A percentile compares a stretch with the other conserved stretches of the same genome.
phyloP scores from a whole-genome alignment of 2,797 vertebrate genomes.

The Danio albolineatus region DNA sequence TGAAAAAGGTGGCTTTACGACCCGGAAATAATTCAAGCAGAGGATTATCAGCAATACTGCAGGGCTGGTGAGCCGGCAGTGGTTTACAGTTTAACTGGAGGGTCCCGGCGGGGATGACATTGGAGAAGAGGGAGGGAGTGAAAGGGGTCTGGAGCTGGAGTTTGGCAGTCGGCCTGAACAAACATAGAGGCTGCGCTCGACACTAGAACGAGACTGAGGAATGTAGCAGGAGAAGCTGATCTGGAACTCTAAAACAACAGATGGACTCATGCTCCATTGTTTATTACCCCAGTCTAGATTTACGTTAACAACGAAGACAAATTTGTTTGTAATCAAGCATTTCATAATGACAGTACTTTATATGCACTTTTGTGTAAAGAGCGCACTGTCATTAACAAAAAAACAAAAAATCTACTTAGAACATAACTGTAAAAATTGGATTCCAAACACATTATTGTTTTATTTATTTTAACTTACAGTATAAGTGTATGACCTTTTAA shows the following conservation, averaged over 20 bases:
- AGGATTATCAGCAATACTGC: conserved; percentile 77
- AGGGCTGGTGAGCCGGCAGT: conserved; percentile 66
- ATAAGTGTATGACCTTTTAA: neutral
- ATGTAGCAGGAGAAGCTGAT: conserved; percentile 45
- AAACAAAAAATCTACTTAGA: neutral
- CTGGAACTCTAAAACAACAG: conserved; percentile 9
- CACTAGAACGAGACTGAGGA: conserved; percentile 52
- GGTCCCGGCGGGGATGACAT: conserved; percentile 63
- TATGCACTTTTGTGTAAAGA: neutral
- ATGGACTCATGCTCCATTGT: neutral
- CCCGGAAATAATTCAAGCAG: conserved; percentile 82
- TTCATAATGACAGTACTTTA: neutral
- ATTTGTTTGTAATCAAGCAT: too few species aligned
- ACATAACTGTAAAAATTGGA: neutral
- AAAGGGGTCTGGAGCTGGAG: conserved; percentile 3
- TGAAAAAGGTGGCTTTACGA: conserved; percentile 65
- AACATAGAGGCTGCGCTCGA: conserved; percentile 54
- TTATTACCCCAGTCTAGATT: neutral
- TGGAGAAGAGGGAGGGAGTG: conserved; percentile 38
- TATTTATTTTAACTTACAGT: neutral
- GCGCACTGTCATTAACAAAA: neutral
- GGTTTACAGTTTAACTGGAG: conserved; percentile 78
- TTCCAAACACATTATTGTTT: neutral
- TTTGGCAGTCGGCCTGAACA: conserved; percentile 60
- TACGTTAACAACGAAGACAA: too few species aligned